Evolutionary conservation across 2,113 vertebrate genomes (phyloP), one percentile per base, ranked within the genome.

Genomic region (Thalassoma bifasciatum): DNA sequence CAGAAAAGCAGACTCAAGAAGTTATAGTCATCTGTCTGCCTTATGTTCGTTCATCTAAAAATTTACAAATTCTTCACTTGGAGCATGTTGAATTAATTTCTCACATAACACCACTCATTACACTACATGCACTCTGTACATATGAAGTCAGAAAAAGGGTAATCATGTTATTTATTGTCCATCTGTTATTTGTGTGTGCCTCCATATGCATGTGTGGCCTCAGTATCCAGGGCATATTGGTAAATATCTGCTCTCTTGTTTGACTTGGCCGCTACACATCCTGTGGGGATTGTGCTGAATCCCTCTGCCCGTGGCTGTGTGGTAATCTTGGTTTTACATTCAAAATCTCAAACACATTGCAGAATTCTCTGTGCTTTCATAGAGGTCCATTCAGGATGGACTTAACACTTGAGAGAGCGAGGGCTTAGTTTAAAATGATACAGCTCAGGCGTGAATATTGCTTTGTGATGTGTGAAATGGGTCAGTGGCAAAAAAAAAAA

Each of bases 331-430:
- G 83, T 89, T 88, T 92, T 86, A 82, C 77, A 81, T 81, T 86
- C 23, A 66, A 91, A 91, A 88, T 88, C 86, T 90, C 77, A 66
- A 90, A 91, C 87, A 91, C 88, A 88, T 90, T 92, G 87, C 80
- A 77, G 73, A 80, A 70, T 70, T 80, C 76, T 58, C 66, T 70
- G 65, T 82, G 82, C 81, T 90, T 84, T 90, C 56, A 71, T 77
- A 69, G 72, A 89, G 56, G 75, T 83, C 80, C 66, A 26, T 68
- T 64, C 73, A 83, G 69, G 74, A 79, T 79, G 81, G 77, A 77
- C 77, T 83, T 79, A 86, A 53, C 77, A 74, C 80, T 83, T 67
- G 62, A 78, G 81, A 77, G 75, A 84, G 40, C 53, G 13, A 76
- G 71, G 79, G 85, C 79, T 86, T 84, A 87, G 80, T 78, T 66